Percentiles rank a stretch among this genome's conserved stretches.
Evolutionary conservation across 2,113 vertebrate genomes (phyloP).

Genomic region (Cygnus atratus): DNA sequence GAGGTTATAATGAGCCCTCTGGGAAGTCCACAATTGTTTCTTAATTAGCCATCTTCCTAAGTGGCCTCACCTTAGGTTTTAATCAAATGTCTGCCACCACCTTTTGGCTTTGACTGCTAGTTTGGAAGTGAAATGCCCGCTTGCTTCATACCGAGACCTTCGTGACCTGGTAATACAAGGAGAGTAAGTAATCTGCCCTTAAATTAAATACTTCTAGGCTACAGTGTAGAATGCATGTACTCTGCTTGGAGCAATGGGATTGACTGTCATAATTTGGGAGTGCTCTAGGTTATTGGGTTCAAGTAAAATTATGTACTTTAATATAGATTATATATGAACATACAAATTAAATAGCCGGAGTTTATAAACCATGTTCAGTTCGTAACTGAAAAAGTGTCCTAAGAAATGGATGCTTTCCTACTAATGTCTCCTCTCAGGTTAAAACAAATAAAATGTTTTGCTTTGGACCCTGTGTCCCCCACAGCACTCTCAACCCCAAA

Average conservation of each 20-base stretch:
- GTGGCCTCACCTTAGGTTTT: background rate
- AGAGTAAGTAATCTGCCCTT: background rate
- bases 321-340: background rate
- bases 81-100: background rate
- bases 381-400: background rate
- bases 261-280: background rate
- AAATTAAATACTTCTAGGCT: background rate
- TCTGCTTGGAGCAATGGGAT: background rate
- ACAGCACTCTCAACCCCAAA: too few relatives aligned
- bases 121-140: background rate
- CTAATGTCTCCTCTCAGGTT: background rate
- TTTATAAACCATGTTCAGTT: background rate
- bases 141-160: background rate
- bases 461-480: background rate
- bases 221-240: background rate
- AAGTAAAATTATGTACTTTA: background rate
- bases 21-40: background rate
- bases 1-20: background rate
- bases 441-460: background rate
- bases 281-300: background rate
- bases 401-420: background rate
- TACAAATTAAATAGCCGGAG: too few relatives aligned
- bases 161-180: background rate
- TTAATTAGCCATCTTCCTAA: rapidly evolving
- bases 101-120: background rate